Evolutionary conservation across 2,797 vertebrate species (phyloP).

Genomic region (Thaleichthys pacificus): DNA sequence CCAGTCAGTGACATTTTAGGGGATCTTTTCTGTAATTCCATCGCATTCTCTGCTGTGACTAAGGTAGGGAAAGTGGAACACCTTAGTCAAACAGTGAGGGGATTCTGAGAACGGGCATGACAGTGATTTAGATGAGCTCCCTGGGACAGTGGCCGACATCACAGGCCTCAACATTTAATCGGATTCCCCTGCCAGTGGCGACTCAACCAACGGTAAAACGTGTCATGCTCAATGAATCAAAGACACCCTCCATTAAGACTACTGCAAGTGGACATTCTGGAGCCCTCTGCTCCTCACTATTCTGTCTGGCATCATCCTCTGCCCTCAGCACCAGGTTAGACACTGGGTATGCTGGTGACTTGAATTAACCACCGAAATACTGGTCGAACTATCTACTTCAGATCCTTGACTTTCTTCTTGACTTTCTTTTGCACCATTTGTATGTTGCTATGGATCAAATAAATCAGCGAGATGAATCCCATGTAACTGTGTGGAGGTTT

Average conservation of each 20-base stretch:
- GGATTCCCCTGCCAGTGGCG: constrained; percentile 38
- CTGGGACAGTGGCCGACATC: constrained; percentile 39
- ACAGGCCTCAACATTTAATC: constrained; percentile 42
- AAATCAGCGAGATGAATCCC: background rate
- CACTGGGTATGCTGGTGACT: background rate
- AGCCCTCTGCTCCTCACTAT: constrained; percentile 6
- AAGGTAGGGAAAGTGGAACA: constrained; percentile 22
- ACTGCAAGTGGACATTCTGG: constrained; percentile 10
- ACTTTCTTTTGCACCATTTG: too few relatives aligned
- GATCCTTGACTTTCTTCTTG: too few relatives aligned
- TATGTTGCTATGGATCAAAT: too few relatives aligned
- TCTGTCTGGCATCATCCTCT: too few relatives aligned
- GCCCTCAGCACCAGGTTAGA: background rate
- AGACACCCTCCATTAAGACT: constrained; percentile 31
- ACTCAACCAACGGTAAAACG: constrained; percentile 35
- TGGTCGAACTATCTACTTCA: background rate
- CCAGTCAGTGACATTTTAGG: background rate
- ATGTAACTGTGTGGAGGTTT: background rate
- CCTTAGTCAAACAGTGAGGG: background rate
- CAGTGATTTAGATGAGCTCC: constrained; percentile 53
- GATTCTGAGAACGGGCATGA: constrained; percentile 17
- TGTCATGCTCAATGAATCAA: constrained; percentile 53
- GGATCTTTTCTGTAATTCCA: constrained; percentile 10
- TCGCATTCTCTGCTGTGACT: constrained; percentile 3
- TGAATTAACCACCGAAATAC: background rate